phyloP scores from a whole-genome alignment of 2,888 invertebrate species.

The Xestia sexstrigata region DNA sequence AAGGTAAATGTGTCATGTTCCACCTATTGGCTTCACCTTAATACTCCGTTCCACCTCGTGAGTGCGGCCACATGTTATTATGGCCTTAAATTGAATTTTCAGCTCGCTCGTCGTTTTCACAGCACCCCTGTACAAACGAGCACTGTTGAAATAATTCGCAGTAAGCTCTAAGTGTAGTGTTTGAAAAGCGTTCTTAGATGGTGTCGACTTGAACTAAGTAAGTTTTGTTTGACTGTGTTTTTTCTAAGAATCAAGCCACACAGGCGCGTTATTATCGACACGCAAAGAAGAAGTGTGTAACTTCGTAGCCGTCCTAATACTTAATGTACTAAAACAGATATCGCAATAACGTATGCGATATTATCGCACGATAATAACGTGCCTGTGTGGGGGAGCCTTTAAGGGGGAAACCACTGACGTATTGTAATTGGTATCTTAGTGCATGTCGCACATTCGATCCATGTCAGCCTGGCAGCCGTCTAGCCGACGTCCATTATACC shows the following conservation, averaged over 20 bases:
- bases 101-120: constrained; percentile 59
- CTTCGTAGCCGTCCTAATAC: too few species aligned
- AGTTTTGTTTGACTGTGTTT: background rate
- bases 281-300: too few species aligned
- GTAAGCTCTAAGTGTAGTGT: constrained; percentile 37
- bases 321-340: too few species aligned
- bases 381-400: too few species aligned
- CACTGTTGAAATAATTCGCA: constrained; percentile 55
- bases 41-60: constrained; percentile 31
- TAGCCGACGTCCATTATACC: too few species aligned
- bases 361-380: too few species aligned
- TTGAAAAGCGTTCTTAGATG: constrained; percentile 46
- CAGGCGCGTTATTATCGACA: too few species aligned
- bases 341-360: too few species aligned
- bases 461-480: too few species aligned
- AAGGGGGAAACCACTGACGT: background rate
- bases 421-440: too few species aligned
- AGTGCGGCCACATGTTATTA: constrained; percentile 58
- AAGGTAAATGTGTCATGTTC: constrained; percentile 22
- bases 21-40: constrained; percentile 18
- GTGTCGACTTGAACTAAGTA: constrained; percentile 35
- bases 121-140: constrained; percentile 60
- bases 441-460: too few species aligned
- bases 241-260: background rate
- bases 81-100: constrained; percentile 65